Conservation (phyloP, 2,888 invertebrate species). For the Geophilus truncorum region DNA sequence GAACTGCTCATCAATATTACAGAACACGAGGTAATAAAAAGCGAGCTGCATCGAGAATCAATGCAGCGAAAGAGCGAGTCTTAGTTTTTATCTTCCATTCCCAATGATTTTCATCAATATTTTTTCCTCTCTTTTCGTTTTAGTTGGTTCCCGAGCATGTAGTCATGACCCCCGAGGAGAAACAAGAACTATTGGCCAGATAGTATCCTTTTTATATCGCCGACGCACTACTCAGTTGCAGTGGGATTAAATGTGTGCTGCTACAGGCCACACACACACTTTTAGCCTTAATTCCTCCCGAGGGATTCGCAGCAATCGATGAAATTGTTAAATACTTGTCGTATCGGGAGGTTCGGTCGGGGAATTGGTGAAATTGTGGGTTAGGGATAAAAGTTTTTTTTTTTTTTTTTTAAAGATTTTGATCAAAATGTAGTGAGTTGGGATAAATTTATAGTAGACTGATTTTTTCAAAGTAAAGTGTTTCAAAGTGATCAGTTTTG, state of each 20-base stretch:
- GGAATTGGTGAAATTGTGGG: no score
- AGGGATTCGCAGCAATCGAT: not conserved
- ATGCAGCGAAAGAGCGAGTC: not conserved
- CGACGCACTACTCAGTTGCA: not conserved
- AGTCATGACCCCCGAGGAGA: conserved; percentile 96
- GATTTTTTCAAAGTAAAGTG: no score
- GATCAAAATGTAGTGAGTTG: no score
- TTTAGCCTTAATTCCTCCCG: no score
- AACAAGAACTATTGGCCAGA: conserved; percentile 87
- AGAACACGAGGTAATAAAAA: conserved; percentile 68
- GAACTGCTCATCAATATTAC: conserved; percentile 97
- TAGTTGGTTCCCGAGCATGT: conserved; percentile 95
- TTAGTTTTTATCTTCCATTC: not conserved
- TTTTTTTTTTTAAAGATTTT: no score
- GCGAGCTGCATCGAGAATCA: conserved; percentile 1
- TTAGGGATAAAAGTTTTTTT: no score
- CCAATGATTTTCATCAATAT: not conserved
- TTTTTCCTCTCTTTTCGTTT: conserved; percentile 36
- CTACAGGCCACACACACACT: no score
- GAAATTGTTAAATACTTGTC: no score
- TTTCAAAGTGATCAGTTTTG: no score
- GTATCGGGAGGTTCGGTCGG: no score
- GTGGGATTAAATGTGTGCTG: conserved; percentile 17
- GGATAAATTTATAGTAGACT: no score
- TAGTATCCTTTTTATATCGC: conserved; percentile 69